Conservation (phyloP, 2,113 vertebrate species). For the Phaethon lepturus region DNA sequence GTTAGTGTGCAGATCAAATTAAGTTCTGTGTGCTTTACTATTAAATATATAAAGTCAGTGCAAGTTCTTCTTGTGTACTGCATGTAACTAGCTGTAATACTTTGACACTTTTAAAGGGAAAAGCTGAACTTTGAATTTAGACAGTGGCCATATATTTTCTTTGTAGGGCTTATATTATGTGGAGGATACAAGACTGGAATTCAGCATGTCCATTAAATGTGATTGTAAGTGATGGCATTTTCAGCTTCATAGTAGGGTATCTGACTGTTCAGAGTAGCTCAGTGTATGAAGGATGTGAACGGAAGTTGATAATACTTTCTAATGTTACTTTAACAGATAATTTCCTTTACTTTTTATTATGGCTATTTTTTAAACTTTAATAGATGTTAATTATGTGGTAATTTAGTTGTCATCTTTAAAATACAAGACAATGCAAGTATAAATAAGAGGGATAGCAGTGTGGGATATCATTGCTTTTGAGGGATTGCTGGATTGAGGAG, state of each 20-base stretch:
- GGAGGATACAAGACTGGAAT: not conserved
- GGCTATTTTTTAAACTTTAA: not conserved
- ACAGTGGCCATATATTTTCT: not conserved
- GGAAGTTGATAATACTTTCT: not conserved
- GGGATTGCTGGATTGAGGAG: not conserved
- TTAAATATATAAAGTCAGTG: not conserved
- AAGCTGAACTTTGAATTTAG: not conserved
- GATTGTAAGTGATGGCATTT: not conserved
- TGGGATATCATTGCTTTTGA: not conserved
- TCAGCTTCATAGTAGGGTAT: not conserved
- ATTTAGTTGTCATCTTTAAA: not conserved
- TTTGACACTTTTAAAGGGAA: not conserved
- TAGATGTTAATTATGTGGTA: not conserved
- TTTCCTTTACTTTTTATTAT: not conserved
- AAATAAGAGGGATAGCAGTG: not conserved
- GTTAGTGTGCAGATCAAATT: not conserved
- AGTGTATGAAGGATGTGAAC: not conserved
- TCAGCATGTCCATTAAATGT: not conserved
- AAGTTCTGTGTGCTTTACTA: not conserved
- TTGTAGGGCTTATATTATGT: not conserved
- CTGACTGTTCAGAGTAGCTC: not conserved
- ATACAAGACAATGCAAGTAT: not conserved
- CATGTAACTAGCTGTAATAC: not conserved
- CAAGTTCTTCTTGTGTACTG: not conserved
- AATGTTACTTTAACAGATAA: not conserved